A percentile compares a stretch with the other conserved stretches of the same genome.
phyloP scores from a whole-genome alignment of 2,797 vertebrate genomes.

The Amazona finschi region DNA sequence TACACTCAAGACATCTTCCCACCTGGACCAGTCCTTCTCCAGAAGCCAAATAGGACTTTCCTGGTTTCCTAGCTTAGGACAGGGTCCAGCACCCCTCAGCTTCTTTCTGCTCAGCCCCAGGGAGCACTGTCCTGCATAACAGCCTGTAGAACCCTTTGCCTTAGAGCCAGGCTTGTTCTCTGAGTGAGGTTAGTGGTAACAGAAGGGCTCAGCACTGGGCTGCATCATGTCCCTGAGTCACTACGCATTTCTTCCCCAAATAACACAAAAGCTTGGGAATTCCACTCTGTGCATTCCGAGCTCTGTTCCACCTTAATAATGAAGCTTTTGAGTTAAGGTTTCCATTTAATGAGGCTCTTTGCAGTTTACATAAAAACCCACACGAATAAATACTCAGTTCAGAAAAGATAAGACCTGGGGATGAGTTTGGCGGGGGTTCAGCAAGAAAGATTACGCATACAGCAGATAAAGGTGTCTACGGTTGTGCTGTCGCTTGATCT shows the following conservation, averaged over 20 bases:
- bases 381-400: conserved; percentile 24
- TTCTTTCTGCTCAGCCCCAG: neutral
- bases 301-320: conserved; percentile 1
- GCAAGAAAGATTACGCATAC: neutral
- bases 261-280: neutral
- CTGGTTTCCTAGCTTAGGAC: neutral
- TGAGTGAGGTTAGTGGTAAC: neutral
- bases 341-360: conserved; percentile 28
- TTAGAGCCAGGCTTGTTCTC: neutral
- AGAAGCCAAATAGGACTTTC: neutral
- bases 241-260: neutral
- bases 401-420: conserved; percentile 25
- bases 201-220: neutral
- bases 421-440: conserved; percentile 37
- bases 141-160: neutral
- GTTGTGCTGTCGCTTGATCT: neutral
- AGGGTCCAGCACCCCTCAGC: neutral
- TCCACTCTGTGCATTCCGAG: neutral
- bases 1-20: neutral
- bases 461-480: neutral
- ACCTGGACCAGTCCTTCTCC: neutral
- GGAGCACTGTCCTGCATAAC: neutral
- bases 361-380: conserved; percentile 43
- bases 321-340: neutral
- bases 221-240: neutral